Evolutionary conservation across 2,888 invertebrate genomes (phyloP), one percentile per base, ranked within the genome.

Genomic region (Ectemnius cavifrons): DNA sequence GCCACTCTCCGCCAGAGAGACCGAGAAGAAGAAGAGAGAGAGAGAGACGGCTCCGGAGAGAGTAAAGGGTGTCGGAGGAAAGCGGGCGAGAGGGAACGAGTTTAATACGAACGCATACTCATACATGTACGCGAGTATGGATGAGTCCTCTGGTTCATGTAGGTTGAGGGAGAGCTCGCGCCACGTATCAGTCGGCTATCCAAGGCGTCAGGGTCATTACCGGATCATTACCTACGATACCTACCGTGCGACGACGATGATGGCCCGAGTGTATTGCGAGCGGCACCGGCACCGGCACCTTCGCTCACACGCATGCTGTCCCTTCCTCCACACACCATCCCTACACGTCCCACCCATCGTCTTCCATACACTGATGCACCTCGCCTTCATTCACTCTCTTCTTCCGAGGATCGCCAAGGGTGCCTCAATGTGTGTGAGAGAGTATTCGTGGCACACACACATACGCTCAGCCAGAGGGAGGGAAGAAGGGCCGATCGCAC

Each of bases 141-240:
- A 37, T 6, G 37, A 11, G 37, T 11, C 11, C 8, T 37, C 8
- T 37, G 37, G 1, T 37, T 11, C 8, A 37, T 37, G 37, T 77
- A 78, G 77, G 78, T 77, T 73, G 37, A 37, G 37, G 37, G 37
- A 37, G 37, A 37, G 37, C 37, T 80, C 80, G 64, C 47, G 67
- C 72, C 69, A 66, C 52, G 56, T 72, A 77, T 81, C 78, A 70
- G 77, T 77, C 77, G 75, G 79, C 77, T 84, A 82, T 85, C 78
- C 84, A 85, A 87, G 86, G 87, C 89, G 89, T 89, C 87, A 88
- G 89, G 89, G 90, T 90, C 89, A 90, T 90, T 90, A 90, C 89
- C 88, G 89, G 87, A 90, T 90, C 90, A 90, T 90, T 90, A 90
- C 89, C 87, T 89, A 86, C 85, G 87, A 86, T 88, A 88, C 86